These are phyloP conservation scores for Plagodis pulveraria DNA, from an alignment of 2,888 invertebrate genomes.

Conservation along the genomic window DNA sequence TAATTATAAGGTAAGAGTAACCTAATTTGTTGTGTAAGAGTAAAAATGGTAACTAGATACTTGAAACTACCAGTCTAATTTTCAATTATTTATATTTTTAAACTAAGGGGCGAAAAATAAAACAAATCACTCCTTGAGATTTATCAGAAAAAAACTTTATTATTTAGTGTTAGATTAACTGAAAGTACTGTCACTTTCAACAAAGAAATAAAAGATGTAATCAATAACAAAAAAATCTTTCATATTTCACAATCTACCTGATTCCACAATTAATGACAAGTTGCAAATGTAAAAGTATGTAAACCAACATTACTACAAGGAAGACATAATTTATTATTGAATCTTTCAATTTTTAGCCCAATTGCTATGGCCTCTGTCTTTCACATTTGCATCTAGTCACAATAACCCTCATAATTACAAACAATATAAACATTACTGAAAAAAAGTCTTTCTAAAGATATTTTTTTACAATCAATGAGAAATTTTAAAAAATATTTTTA, in stretches of 20 bases:
- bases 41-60: too few species aligned
- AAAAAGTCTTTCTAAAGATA: conserved; percentile 48
- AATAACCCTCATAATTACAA: conserved; percentile 32
- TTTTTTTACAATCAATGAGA: conserved; percentile 63
- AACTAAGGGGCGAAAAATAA: conserved; percentile 9
- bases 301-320: not conserved
- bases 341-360: not conserved
- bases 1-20: too few species aligned
- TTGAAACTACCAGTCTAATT: too few species aligned
- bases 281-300: conserved; percentile 11
- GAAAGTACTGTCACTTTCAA: conserved; percentile 68
- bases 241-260: conserved; percentile 67
- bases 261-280: conserved; percentile 6
- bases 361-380: not conserved
- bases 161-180: conserved; percentile 73
- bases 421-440: conserved; percentile 30
- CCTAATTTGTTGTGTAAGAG: too few species aligned
- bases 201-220: conserved; percentile 73
- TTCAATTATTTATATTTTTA: not conserved
- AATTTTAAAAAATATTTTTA: conserved; percentile 30
- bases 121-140: conserved; percentile 52
- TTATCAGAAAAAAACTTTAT: conserved; percentile 77
- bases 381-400: conserved; percentile 29
- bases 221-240: conserved; percentile 72
- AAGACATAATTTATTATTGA: not conserved